A percentile compares a stretch with the other conserved stretches of the same genome.
Evolutionary conservation across 2,888 invertebrate genomes (phyloP).

Genomic region (Troides oblongomaculatus): DNA sequence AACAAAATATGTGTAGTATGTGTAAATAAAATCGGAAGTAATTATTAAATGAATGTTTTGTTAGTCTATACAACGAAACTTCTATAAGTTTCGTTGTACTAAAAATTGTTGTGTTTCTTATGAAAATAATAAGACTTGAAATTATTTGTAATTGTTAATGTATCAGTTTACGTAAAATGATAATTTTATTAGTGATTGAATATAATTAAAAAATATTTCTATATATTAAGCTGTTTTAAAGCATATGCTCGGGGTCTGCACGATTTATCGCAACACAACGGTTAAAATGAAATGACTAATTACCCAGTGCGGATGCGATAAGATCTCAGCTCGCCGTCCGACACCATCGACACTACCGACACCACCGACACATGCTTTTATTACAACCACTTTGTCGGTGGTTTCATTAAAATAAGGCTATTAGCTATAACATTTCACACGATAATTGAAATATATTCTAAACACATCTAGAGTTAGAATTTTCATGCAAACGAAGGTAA

Average conservation of each 20-base stretch:
- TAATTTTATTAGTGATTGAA: not conserved
- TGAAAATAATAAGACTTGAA: not conserved
- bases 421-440: slow-evolving; percentile 15
- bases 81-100: too few species aligned
- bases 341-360: slow-evolving; percentile 14
- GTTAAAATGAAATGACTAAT: slow-evolving; percentile 74
- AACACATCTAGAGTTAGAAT: not conserved
- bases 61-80: too few species aligned
- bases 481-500: not conserved
- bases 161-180: not conserved
- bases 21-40: too few species aligned
- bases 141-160: not conserved
- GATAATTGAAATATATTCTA: slow-evolving; percentile 6
- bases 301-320: slow-evolving; percentile 60
- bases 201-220: not conserved
- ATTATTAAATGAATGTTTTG: too few species aligned
- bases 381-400: slow-evolving; percentile 33
- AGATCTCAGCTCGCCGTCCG: slow-evolving; percentile 45
- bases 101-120: too few species aligned
- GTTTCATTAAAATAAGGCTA: slow-evolving; percentile 35
- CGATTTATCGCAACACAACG: slow-evolving; percentile 59
- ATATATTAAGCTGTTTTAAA: slow-evolving; percentile 49
- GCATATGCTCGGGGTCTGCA: slow-evolving; percentile 60
- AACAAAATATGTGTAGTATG: too few species aligned
- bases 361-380: slow-evolving; percentile 27